Percentiles rank a stretch among this genome's conserved stretches.
These are phyloP conservation scores for Encarsia formosa DNA, from an alignment of 2,888 invertebrate species.

Conservation along the genomic window DNA sequence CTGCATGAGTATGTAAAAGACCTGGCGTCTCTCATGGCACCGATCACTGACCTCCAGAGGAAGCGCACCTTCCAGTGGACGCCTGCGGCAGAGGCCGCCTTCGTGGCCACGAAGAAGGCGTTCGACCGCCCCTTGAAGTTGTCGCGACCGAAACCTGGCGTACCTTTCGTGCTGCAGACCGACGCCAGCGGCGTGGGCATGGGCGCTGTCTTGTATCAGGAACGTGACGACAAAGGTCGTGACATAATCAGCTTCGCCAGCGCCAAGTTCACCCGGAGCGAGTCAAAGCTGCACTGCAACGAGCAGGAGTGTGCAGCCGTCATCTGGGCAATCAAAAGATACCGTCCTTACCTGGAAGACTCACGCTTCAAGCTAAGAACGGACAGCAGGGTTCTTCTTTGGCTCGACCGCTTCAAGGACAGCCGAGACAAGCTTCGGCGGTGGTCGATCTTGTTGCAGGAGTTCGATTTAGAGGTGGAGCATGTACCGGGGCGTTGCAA, in stretches of 20 bases:
- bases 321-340: neutral
- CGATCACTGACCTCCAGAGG: no score
- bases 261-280: conserved; percentile 3
- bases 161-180: neutral
- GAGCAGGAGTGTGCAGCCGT: neutral
- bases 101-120: no score
- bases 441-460: neutral
- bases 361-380: neutral
- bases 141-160: neutral
- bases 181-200: no score
- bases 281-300: neutral
- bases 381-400: neutral
- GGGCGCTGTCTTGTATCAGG: neutral
- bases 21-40: no score
- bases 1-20: conserved; percentile 11
- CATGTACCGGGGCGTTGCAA: neutral
- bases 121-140: neutral
- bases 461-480: neutral
- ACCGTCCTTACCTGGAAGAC: neutral
- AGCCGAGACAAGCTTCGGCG: neutral
- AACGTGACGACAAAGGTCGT: neutral
- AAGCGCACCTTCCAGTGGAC: no score
- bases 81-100: no score
- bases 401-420: neutral
- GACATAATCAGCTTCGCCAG: neutral